Evolutionary conservation across 1,140 invertebrate genomes (phyloP).

Genomic region (Heliconius nattereri): DNA sequence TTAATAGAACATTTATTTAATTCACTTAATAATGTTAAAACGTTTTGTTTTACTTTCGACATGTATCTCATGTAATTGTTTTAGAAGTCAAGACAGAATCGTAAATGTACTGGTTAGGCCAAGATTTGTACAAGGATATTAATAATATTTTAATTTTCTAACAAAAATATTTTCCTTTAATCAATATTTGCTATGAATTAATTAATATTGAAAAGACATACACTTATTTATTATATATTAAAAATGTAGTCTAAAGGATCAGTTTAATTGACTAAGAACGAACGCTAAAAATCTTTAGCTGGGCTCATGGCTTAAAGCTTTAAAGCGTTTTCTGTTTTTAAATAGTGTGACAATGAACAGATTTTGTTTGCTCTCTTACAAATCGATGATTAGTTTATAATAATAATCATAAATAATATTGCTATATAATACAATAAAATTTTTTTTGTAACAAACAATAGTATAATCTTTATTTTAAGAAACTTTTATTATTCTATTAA

Average conservation of each 20-base stretch:
- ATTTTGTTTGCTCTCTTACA: slow-evolving; percentile 12
- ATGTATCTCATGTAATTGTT: not conserved
- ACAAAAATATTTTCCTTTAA: slow-evolving; percentile 18
- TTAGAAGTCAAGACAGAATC: not conserved
- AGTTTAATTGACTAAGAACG: slow-evolving; percentile 65
- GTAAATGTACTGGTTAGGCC: slow-evolving; percentile 3
- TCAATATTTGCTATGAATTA: slow-evolving; percentile 23
- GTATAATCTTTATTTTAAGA: not conserved
- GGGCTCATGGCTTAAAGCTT: slow-evolving; percentile 75
- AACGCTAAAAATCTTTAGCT: slow-evolving; percentile 77
- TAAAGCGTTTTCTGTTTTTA: slow-evolving; percentile 58
- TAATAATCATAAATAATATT: not conserved
- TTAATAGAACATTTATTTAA: not conserved
- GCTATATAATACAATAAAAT: not conserved
- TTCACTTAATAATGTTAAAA: not conserved
- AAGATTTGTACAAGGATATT: slow-evolving; percentile 11
- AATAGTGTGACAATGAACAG: slow-evolving; percentile 35
- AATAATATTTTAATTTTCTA: not conserved
- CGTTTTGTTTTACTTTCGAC: not conserved
- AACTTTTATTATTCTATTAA: not conserved
- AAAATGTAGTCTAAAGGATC: not conserved
- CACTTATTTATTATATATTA: not conserved
- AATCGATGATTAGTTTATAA: not conserved
- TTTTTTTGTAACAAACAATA: not conserved
- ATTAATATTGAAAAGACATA: not conserved